phyloP scores from a whole-genome alignment of 2,113 vertebrate genomes.

The Xenotilapia caudafasciata region DNA sequence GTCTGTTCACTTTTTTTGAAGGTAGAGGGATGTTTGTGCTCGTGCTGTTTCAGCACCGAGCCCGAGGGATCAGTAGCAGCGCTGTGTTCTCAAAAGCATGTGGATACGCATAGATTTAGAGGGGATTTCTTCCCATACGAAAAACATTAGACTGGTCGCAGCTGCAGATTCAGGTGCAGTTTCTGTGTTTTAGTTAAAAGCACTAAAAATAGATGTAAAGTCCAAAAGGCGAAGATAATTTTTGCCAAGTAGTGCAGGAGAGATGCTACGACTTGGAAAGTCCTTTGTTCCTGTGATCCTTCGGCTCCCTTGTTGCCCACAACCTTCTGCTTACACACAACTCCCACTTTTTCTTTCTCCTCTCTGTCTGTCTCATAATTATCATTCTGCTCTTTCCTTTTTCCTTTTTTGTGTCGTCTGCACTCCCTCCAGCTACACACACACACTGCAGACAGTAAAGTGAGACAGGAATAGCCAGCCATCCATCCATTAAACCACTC shows the following conservation, averaged over 20 bases:
- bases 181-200: not conserved
- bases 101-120: rapidly evolving
- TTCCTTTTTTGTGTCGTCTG: not conserved
- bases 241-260: not conserved
- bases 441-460: conserved; percentile 1
- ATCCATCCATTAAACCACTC: conserved; percentile 40
- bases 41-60: not conserved
- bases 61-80: not conserved
- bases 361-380: not conserved
- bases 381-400: not conserved
- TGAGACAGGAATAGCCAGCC: conserved; percentile 24
- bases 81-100: not conserved
- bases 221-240: not conserved
- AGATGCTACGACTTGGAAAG: not conserved
- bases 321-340: not conserved
- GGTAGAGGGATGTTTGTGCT: not conserved
- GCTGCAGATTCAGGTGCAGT: not conserved
- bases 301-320: not conserved
- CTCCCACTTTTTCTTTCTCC: not conserved
- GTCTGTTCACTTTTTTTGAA: not conserved
- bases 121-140: not conserved
- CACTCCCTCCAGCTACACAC: not conserved
- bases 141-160: not conserved
- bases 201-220: not conserved
- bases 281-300: not conserved